These are phyloP conservation scores for Xiphorhynchus elegans DNA, from an alignment of 2,113 vertebrate genomes.

Conservation along the genomic window DNA sequence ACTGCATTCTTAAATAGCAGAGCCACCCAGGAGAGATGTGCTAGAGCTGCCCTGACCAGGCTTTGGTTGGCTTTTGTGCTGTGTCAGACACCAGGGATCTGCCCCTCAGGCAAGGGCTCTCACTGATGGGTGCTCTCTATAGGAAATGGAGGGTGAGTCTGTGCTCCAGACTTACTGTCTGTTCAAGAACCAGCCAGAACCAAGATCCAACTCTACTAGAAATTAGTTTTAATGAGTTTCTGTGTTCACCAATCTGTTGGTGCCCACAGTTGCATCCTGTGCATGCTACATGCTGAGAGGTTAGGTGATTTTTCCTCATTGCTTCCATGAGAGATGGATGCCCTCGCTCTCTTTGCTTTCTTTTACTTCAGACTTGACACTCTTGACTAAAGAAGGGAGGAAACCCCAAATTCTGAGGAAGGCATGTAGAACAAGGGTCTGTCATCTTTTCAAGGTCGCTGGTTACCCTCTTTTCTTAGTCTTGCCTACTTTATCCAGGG, in stretches of 20 bases:
- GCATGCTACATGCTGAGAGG: rapidly evolving
- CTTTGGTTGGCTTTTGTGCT: neutral
- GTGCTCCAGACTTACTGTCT: neutral
- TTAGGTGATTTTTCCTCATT: neutral
- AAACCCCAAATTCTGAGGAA: neutral
- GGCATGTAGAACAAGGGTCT: neutral
- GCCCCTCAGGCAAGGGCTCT: neutral
- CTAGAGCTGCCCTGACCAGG: neutral
- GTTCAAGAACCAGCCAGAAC: neutral
- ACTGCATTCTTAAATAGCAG: neutral
- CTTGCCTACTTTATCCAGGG: neutral
- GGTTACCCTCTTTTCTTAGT: neutral
- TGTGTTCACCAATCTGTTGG: rapidly evolving
- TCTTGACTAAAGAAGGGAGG: neutral
- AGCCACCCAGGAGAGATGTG: neutral
- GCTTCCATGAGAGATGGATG: neutral
- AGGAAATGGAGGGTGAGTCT: rapidly evolving
- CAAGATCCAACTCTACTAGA: neutral
- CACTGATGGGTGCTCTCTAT: rapidly evolving
- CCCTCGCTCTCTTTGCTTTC: neutral
- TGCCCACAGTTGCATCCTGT: rapidly evolving
- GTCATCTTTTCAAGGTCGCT: neutral
- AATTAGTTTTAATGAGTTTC: neutral
- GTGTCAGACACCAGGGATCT: neutral
- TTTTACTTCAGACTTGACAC: neutral